A percentile compares a stretch with the other conserved stretches of the same genome.
Evolutionary conservation across 2,113 vertebrate species (phyloP).

Genomic region (Synodontis membranacea): DNA sequence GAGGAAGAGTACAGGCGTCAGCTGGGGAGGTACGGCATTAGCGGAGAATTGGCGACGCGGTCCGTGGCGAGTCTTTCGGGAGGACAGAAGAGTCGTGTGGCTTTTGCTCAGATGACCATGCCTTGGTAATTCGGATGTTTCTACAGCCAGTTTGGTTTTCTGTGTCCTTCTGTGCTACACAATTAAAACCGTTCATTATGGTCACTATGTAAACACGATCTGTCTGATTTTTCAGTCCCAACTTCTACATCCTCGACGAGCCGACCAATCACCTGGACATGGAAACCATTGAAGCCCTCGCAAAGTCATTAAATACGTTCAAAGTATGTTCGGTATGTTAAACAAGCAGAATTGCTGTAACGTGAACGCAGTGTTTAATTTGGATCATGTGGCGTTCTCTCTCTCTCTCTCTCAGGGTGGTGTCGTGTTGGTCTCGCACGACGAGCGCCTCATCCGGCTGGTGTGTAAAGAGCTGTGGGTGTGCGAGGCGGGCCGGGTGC

Average conservation of each 20-base stretch:
- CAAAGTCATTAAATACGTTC: conserved; percentile 87
- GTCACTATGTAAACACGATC: background rate
- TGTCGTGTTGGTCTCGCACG: conserved; percentile 91
- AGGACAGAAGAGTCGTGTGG: conserved; percentile 96
- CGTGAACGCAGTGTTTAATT: background rate
- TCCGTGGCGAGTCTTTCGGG: conserved; percentile 93
- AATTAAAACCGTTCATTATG: background rate
- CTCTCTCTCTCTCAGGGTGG: conserved; percentile 78
- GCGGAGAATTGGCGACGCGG: conserved; percentile 88
- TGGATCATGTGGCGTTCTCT: background rate
- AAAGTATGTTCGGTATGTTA: conserved; percentile 76
- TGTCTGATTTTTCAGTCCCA: conserved; percentile 79
- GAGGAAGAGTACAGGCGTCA: conserved; percentile 98
- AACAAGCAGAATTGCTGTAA: no score
- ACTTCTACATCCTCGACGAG: conserved; percentile 97
- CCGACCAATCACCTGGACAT: conserved; percentile 98
- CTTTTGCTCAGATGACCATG: conserved; percentile 99
- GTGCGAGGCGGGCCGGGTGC: conserved; percentile 79
- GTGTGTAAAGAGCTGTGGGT: conserved; percentile 97
- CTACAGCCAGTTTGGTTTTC: background rate
- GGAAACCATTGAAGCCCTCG: conserved; percentile 96
- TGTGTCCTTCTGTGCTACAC: background rate
- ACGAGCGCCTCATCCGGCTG: conserved; percentile 92
- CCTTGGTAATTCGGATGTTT: conserved; percentile 75
- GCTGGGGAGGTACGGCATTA: conserved; percentile 92